phyloP scores from a whole-genome alignment of 2,797 vertebrate species.

The Poecilia wingei region DNA sequence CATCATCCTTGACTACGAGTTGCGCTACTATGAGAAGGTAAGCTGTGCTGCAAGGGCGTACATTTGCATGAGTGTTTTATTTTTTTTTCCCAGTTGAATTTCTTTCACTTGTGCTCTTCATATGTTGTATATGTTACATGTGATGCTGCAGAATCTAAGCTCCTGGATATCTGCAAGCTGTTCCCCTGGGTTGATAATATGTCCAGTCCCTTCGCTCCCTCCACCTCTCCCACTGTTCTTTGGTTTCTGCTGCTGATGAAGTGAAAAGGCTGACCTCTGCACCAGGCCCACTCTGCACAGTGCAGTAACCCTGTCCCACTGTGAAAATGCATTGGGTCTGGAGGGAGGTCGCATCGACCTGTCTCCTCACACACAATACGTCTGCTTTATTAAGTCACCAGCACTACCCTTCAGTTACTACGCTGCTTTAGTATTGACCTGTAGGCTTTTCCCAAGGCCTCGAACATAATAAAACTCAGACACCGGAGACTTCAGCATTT shows the following conservation, averaged over 20 bases:
- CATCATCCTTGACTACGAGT: conserved; percentile 98
- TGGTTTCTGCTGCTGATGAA: conserved; percentile 72
- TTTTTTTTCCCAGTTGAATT: not conserved
- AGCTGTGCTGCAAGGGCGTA: conserved; percentile 60
- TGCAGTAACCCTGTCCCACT: conserved; percentile 65
- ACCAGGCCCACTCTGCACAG: conserved; percentile 61
- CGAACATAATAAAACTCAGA: conserved; percentile 66
- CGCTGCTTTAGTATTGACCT: conserved; percentile 72
- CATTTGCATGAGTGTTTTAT: not conserved
- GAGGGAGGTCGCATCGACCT: conserved; percentile 74
- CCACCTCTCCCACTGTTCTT: conserved; percentile 71
- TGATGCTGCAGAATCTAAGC: conserved; percentile 18
- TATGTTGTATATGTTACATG: conserved; percentile 12
- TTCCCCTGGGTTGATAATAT: conserved; percentile 68
- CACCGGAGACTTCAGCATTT: conserved; percentile 61
- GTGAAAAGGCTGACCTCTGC: conserved; percentile 76
- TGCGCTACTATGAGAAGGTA: conserved; percentile 97
- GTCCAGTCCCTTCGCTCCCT: conserved; percentile 51
- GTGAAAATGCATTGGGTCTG: conserved; percentile 78
- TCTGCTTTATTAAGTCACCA: conserved; percentile 77
- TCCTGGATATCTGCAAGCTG: conserved; percentile 30
- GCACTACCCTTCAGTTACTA: conserved; percentile 49
- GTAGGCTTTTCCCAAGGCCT: conserved; percentile 73
- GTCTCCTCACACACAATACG: conserved; percentile 74
- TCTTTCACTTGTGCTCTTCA: conserved; percentile 10